phyloP scores from a whole-genome alignment of 1,140 invertebrate species.

The Heliconius eleuchia region DNA sequence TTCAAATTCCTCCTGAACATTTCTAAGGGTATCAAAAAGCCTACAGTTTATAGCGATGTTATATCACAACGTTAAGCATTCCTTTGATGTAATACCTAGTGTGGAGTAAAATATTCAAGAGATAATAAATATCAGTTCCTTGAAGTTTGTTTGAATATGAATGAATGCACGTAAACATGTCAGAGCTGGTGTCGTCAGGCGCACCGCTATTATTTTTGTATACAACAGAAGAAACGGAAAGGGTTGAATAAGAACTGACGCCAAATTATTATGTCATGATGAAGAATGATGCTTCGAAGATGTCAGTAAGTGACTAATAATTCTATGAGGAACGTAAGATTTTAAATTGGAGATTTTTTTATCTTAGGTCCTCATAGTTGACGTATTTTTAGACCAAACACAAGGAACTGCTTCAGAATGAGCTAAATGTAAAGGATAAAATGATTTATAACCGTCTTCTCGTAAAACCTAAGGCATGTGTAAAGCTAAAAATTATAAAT shows the following conservation, averaged over 20 bases:
- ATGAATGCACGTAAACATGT: constrained; percentile 21
- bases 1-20: background rate
- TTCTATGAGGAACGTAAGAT: no score
- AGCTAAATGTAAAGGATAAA: no score
- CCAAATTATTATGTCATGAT: no score
- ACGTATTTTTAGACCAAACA: no score
- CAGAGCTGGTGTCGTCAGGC: background rate
- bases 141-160: constrained; percentile 27
- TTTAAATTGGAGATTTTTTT: no score
- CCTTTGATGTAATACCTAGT: constrained; percentile 15
- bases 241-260: no score
- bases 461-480: background rate
- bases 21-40: background rate
- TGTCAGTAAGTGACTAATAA: no score
- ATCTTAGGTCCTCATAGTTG: no score
- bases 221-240: no score
- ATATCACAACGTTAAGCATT: background rate
- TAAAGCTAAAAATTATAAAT: background rate
- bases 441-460: no score
- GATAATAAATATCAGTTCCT: constrained; percentile 24
- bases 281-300: no score
- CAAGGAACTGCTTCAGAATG: no score
- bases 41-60: background rate
- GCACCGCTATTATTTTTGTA: background rate
- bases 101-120: constrained; percentile 14